Conservation (phyloP, 2,113 vertebrate species). For the Martes martes region DNA sequence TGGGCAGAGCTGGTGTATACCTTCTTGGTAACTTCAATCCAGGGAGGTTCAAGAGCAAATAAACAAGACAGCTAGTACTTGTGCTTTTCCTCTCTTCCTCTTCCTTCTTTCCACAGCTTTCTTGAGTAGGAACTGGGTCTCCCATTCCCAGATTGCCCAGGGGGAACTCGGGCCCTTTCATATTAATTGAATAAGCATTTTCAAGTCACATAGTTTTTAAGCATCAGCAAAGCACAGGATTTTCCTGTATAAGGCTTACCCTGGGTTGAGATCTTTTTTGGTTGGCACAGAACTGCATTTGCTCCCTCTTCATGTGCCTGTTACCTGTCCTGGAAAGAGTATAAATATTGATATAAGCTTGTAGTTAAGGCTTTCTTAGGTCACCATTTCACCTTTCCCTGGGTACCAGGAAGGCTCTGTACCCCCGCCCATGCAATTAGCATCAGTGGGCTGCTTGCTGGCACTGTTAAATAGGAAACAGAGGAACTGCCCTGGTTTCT, state of each 20-base stretch:
- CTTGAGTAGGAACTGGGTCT: not conserved
- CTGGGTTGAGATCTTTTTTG: not conserved
- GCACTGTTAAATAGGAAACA: slow-evolving; percentile 34
- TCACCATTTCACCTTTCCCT: slow-evolving; percentile 60
- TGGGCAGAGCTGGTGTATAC: not conserved
- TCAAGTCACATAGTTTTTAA: not conserved
- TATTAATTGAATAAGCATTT: slow-evolving; percentile 51
- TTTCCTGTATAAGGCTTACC: slow-evolving; percentile 28
- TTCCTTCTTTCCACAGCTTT: not conserved
- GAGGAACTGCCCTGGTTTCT: not conserved
- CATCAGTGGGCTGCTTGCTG: slow-evolving; percentile 48
- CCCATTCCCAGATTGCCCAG: not conserved
- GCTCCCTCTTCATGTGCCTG: slow-evolving; percentile 61
- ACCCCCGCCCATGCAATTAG: slow-evolving; percentile 51
- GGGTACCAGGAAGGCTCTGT: slow-evolving; percentile 11
- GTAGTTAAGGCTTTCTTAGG: slow-evolving; percentile 58
- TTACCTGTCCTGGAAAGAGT: slow-evolving; percentile 58
- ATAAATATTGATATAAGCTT: slow-evolving; percentile 72
- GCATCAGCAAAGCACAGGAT: slow-evolving; percentile 7
- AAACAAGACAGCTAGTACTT: not conserved
- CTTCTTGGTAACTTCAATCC: not conserved
- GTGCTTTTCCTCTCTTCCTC: not conserved
- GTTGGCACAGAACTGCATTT: not conserved
- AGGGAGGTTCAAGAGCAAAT: not conserved
- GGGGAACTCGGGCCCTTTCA: not conserved